phyloP scores from a whole-genome alignment of 2,797 vertebrate genomes.

The Percopsis omiscomaycus region DNA sequence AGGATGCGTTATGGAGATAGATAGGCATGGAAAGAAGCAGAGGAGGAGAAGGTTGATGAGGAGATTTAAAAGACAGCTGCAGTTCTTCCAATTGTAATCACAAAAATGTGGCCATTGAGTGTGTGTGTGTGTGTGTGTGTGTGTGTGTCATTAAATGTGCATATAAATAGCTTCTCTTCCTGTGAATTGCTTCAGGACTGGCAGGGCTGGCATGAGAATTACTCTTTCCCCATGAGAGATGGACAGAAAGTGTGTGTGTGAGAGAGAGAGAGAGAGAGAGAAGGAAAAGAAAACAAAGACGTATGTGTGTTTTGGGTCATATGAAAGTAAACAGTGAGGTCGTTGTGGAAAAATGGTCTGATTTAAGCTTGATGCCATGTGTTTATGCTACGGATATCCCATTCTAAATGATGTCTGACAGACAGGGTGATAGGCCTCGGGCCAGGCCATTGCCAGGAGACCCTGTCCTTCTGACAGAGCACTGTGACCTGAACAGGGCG shows the following conservation, averaged over 20 bases:
- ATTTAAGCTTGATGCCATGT: constrained; percentile 17
- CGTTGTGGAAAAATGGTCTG: constrained; percentile 37
- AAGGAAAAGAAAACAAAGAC: background rate
- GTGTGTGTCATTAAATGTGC: constrained; percentile 21
- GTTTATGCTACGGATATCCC: constrained; percentile 27
- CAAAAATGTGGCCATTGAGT: constrained; percentile 35
- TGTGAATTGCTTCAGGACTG: constrained; percentile 54
- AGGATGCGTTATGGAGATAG: background rate
- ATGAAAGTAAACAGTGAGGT: constrained; percentile 50
- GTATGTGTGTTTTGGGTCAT: constrained; percentile 30
- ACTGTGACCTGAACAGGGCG: constrained; percentile 48
- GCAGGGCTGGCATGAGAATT: constrained; percentile 56
- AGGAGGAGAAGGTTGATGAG: constrained; percentile 17
- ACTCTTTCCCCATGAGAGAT: constrained; percentile 47
- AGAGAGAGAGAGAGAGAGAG: background rate
- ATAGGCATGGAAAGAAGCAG: constrained; percentile 22
- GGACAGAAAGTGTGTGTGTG: background rate
- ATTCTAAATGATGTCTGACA: constrained; percentile 24
- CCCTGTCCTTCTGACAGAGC: constrained; percentile 47
- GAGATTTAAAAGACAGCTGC: constrained; percentile 24
- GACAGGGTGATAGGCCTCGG: constrained; percentile 16
- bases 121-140: constrained; percentile 6
- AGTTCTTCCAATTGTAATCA: constrained; percentile 17
- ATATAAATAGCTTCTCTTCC: constrained; percentile 62
- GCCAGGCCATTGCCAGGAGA: constrained; percentile 45